Percentiles rank a stretch among this genome's conserved stretches.
Conservation (phyloP, 2,113 vertebrate genomes). For the Phrynocephalus versicolor region DNA sequence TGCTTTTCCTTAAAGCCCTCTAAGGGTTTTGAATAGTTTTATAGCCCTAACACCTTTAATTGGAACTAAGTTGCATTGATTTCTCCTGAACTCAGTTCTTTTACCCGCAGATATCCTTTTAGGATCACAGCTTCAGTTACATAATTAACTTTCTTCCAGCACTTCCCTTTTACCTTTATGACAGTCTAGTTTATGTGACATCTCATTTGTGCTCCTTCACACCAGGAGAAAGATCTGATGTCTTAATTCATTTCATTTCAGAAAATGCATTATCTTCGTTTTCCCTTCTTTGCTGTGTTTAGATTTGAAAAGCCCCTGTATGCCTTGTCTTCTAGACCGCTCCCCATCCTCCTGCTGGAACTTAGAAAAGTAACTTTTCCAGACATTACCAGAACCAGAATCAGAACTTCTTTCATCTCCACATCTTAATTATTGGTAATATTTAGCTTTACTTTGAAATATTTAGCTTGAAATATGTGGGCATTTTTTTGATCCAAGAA, state of each 20-base stretch:
- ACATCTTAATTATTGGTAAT: no score
- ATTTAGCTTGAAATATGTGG: no score
- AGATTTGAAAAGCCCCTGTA: neutral
- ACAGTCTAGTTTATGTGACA: conserved; percentile 20
- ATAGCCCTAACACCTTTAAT: conserved; percentile 36
- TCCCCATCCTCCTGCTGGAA: neutral
- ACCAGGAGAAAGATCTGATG: conserved; percentile 7
- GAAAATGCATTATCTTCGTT: neutral
- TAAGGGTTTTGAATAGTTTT: conserved; percentile 51
- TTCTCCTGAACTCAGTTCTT: conserved; percentile 1
- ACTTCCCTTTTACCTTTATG: conserved; percentile 53
- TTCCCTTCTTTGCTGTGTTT: neutral
- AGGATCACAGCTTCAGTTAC: conserved; percentile 40
- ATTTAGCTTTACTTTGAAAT: no score
- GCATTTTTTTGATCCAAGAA: no score
- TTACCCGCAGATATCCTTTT: neutral
- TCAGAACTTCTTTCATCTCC: no score
- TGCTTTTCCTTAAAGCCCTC: conserved; percentile 48
- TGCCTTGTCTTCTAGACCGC: neutral
- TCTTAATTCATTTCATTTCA: neutral
- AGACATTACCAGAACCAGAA: no score
- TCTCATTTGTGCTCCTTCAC: conserved; percentile 35
- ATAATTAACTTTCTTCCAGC: conserved; percentile 43
- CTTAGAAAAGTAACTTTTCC: no score
- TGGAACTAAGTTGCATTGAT: conserved; percentile 36